Evolutionary conservation across 2,888 invertebrate genomes (phyloP), one percentile per base, ranked within the genome.

Genomic region (Philereme transversata): DNA sequence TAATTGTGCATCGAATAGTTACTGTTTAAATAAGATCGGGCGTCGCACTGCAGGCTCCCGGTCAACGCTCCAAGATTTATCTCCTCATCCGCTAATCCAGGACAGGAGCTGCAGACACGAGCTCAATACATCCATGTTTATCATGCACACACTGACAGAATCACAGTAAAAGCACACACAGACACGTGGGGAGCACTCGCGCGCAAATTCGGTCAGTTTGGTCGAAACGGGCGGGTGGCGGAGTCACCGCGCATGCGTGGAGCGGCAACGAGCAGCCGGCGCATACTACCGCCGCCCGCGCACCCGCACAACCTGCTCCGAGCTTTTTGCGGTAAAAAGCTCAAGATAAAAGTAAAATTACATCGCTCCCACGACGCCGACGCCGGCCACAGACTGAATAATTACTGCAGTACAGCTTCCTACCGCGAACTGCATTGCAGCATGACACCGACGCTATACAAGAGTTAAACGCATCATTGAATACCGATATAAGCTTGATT

Each of bases 321-420:
- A 85, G 85, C 87, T 87, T 88, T 88, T 87, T 87, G 81, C 84
- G 81, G 80, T 77, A 83, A 84, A 81, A 84, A 86, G 87, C 84
- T 82, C 76, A 60, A 75, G 79, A 79, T 81, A 83, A 83, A 83
- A 85, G 83, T 82, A 78, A 84, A 85, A 80, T 77, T 73, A 79
- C 79, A 78, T 74, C 81, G 84, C 81, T 86, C 86, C 83, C 88
- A 84, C 86, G 82, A 73, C 69, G 69, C 71, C 86, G 82, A 73
- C 69, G 69, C 71, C 57, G 65, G 36, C 62, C 55, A 64, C 51
- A 53, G 55, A 57, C 45, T 51, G 5, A 5, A 53, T 58, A 47
- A 55, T 51, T 47, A 44, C 44, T 52, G 56, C 11, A 34, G 36
- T 45, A 7, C 49, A n/a, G 45, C 50, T 43, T 48, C 47, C 48